Base-by-base conservation (phyloP, 2,113 vertebrate genomes). In the Cyanistes caeruleus region DNA sequence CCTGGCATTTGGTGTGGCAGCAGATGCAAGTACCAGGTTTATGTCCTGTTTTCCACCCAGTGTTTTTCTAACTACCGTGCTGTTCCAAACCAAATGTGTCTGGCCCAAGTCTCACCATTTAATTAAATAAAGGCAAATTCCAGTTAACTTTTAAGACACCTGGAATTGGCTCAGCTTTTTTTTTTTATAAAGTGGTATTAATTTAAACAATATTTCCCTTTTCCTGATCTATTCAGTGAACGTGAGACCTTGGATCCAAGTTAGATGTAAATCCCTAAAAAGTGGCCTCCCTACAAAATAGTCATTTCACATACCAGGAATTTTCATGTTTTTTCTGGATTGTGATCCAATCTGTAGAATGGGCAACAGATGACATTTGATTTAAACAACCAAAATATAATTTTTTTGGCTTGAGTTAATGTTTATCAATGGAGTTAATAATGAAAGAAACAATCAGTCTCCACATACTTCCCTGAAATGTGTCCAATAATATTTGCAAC, bases 121-220 rank as follows among this genome's bases (percentile, higher is more conserved):
- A 78, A 92, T 95, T 94, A 86, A 94, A 82, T 93, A 83, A 74
- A 88, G 64, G 59, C 52, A 93, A 94, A 90, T 92, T 96, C 48
- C 85, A 72, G 37, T 88, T 91, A 80, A 80, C 84, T 95, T 96
- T 70, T 76, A 83, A 88, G 75, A 70, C 59, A 74, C 20, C 8
- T 5, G 5, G 58, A 88, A 58, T 5, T 62, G 46, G 13, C 25
- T 79, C 27, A 41, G 35, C 23, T 31, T 52, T 65, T 85, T 53
- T 52, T 21, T 73, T 81, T 55, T 13, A 43, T 87, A 77, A 64
- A 28, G 17, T 17, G 13, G 25, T 20, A 60, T 77, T 86, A 65
- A 46, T 84, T 92, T 70, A 58, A 60, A 10, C 28, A 78, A 0
- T 49, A 46, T 86, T 96, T 68, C 46, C 55, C 18, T 33, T 73